Conservation (phyloP, 2,888 invertebrate species). For the Ophonus ardosiacus region DNA sequence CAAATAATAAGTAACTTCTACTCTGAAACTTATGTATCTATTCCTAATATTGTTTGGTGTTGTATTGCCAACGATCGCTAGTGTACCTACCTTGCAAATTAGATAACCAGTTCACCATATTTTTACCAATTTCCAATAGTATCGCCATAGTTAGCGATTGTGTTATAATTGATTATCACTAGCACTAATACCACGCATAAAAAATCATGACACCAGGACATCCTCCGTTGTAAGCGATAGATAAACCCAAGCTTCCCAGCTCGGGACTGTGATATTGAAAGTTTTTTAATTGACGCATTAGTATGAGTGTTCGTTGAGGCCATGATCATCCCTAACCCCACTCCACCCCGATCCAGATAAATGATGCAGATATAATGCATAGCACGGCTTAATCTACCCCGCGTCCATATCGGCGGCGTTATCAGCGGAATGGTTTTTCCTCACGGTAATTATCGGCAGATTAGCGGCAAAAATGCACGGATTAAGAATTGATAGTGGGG, state of each 20-base stretch:
- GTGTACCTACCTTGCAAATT: too few species aligned
- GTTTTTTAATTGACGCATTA: constrained; percentile 62
- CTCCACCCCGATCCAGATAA: constrained; percentile 46
- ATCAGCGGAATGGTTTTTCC: constrained; percentile 24
- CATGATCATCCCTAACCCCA: neutral
- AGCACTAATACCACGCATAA: constrained; percentile 9
- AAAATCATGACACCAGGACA: constrained; percentile 42
- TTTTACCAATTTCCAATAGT: too few species aligned
- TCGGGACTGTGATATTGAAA: constrained; percentile 27
- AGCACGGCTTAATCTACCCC: constrained; percentile 31
- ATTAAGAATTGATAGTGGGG: constrained; percentile 24
- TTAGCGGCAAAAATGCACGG: constrained; percentile 26
- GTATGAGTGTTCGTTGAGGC: constrained; percentile 41
- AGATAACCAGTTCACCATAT: too few species aligned
- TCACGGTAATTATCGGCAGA: constrained; percentile 33
- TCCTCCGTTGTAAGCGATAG: constrained; percentile 52
- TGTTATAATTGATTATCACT: too few species aligned
- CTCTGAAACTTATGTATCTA: too few species aligned
- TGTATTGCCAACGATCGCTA: too few species aligned
- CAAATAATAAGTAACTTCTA: too few species aligned
- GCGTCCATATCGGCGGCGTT: neutral
- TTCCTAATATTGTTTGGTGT: too few species aligned
- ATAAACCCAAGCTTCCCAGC: constrained; percentile 39
- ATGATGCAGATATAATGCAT: constrained; percentile 51
- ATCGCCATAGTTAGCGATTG: too few species aligned